These are phyloP conservation scores for Dynastes maya DNA, from an alignment of 2,888 invertebrate genomes.

Conservation along the genomic window DNA sequence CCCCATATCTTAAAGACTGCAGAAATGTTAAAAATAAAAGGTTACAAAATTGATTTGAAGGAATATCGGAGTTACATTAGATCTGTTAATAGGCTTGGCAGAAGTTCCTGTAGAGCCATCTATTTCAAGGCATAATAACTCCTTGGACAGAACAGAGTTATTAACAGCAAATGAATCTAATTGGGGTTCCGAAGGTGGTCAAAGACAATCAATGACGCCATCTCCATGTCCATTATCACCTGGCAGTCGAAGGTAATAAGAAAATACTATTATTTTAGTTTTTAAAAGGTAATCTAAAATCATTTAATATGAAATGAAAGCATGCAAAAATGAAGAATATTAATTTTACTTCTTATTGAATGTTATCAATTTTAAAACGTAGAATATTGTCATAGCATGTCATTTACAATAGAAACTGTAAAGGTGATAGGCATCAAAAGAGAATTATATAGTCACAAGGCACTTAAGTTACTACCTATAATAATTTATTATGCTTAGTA, in stretches of 20 bases:
- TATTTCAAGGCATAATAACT: slow-evolving; percentile 79
- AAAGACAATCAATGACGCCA: slow-evolving; percentile 77
- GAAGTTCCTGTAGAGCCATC: slow-evolving; percentile 89
- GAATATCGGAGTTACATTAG: slow-evolving; percentile 11
- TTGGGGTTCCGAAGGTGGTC: slow-evolving; percentile 73
- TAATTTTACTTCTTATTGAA: too few relatives aligned
- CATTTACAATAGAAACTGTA: too few relatives aligned
- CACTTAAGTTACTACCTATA: too few relatives aligned
- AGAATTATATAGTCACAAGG: too few relatives aligned
- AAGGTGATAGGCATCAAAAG: too few relatives aligned
- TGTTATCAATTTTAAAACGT: too few relatives aligned
- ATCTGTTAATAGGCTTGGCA: slow-evolving; percentile 74
- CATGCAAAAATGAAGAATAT: too few relatives aligned
- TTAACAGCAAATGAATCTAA: slow-evolving; percentile 75
- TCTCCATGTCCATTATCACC: slow-evolving; percentile 77
- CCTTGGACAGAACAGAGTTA: slow-evolving; percentile 71
- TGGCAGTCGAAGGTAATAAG: slow-evolving; percentile 65
- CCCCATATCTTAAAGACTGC: slow-evolving; percentile 87
- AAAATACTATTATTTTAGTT: not conserved
- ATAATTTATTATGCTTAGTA: too few relatives aligned
- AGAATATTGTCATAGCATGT: too few relatives aligned
- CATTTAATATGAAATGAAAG: not conserved
- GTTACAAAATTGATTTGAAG: slow-evolving; percentile 55
- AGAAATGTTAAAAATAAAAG: slow-evolving; percentile 90
- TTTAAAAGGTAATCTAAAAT: slow-evolving; percentile 1